phyloP scores from a whole-genome alignment of 2,113 vertebrate genomes.

The Scomber japonicus region DNA sequence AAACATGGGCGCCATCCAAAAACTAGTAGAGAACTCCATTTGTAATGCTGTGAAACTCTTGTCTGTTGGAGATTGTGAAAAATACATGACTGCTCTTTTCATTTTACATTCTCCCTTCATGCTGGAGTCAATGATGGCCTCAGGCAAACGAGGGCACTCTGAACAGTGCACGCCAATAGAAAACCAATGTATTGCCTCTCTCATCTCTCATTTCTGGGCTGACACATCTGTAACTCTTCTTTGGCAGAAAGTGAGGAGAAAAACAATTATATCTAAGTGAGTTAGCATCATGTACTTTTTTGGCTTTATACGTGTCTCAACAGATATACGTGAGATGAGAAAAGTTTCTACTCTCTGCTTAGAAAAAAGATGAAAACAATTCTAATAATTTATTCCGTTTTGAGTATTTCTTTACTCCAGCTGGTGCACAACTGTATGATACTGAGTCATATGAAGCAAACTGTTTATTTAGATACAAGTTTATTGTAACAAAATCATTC shows the following conservation, averaged over 20 bases:
- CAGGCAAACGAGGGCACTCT: constrained; percentile 72
- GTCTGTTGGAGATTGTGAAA: constrained; percentile 82
- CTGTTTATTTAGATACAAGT: constrained; percentile 65
- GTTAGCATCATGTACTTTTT: constrained; percentile 65
- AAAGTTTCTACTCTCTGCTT: constrained; percentile 47
- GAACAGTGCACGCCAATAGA: constrained; percentile 61
- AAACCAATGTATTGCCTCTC: constrained; percentile 69
- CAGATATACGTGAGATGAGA: constrained; percentile 44
- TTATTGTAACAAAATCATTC: constrained; percentile 55
- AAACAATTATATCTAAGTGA: constrained; percentile 71
- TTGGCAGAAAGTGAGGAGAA: constrained; percentile 55
- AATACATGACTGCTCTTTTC: constrained; percentile 83
- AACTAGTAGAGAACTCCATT: constrained; percentile 70
- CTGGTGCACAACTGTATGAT: constrained; percentile 1
- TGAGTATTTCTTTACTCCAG: constrained; percentile 14
- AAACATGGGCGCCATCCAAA: constrained; percentile 77
- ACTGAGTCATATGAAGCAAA: constrained; percentile 43
- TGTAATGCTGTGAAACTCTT: constrained; percentile 79
- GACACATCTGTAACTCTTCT: constrained; percentile 65
- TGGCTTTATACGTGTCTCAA: constrained; percentile 38
- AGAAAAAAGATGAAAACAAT: constrained; percentile 59
- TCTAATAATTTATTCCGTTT: constrained; percentile 54
- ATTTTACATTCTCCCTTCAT: constrained; percentile 82
- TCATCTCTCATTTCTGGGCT: constrained; percentile 67
- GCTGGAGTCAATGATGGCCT: constrained; percentile 81